Evolutionary conservation across 2,888 invertebrate species (phyloP).

Genomic region (Lordiphosa fenestrarum): DNA sequence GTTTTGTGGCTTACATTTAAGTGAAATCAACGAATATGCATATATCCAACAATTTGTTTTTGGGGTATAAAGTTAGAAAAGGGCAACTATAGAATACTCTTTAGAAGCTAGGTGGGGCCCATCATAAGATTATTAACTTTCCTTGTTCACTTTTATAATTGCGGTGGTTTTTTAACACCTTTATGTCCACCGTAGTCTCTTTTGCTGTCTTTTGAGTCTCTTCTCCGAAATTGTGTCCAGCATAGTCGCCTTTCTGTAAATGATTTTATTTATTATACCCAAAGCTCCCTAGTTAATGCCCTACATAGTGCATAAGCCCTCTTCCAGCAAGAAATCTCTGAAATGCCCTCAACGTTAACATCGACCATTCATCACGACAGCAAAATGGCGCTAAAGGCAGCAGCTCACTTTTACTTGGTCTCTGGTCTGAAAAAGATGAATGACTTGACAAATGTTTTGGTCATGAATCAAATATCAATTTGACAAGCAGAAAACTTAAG

Average conservation of each 20-base stretch:
- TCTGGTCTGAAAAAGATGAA: conserved; percentile 68
- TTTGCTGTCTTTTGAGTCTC: neutral
- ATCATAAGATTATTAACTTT: too few relatives aligned
- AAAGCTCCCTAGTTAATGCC: too few relatives aligned
- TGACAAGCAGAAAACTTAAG: conserved; percentile 62
- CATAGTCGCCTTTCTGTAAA: too few relatives aligned
- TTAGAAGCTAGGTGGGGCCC: too few relatives aligned
- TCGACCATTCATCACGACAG: conserved; percentile 26
- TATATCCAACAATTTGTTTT: too few relatives aligned
- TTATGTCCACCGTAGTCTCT: too few relatives aligned
- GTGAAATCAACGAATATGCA: conserved; percentile 60
- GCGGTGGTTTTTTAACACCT: too few relatives aligned
- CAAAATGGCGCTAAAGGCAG: conserved; percentile 17
- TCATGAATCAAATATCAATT: conserved; percentile 79
- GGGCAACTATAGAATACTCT: neutral
- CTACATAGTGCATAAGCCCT: conserved; percentile 2
- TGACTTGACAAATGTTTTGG: conserved; percentile 76
- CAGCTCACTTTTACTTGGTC: conserved; percentile 8
- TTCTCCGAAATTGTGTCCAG: too few relatives aligned
- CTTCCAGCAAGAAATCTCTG: conserved; percentile 9
- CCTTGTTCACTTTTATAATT: too few relatives aligned
- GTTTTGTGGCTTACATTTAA: conserved; percentile 57
- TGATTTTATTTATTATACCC: too few relatives aligned
- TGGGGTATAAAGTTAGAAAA: neutral
- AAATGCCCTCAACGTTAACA: conserved; percentile 12